These are phyloP conservation scores for Tridacna crocea DNA, from an alignment of 2,888 invertebrate genomes.

Conservation along the genomic window DNA sequence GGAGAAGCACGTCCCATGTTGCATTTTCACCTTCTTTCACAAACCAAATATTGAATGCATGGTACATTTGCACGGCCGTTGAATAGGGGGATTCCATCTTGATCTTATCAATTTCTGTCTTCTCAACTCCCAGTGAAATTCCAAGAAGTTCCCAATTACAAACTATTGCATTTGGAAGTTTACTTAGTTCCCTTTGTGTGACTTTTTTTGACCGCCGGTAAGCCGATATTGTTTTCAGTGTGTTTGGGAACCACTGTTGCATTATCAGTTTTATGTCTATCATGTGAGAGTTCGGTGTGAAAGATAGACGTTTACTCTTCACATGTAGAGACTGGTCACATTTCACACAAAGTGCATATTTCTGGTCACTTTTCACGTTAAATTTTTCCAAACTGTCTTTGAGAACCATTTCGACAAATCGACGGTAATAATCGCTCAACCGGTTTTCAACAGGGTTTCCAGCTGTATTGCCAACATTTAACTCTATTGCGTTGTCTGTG, in stretches of 20 bases:
- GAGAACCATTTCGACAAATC: conserved; percentile 18
- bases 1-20: conserved; percentile 11
- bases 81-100: conserved; percentile 21
- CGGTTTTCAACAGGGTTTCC: conserved; percentile 9
- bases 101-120: conserved; percentile 24
- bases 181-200: conserved; percentile 9
- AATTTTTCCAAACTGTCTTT: conserved; percentile 17
- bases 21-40: conserved; percentile 9
- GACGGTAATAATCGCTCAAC: conserved; percentile 3
- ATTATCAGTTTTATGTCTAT: not conserved
- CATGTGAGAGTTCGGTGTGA: conserved; percentile 15
- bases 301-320: not conserved
- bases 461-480: not conserved
- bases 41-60: conserved; percentile 16
- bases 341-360: conserved; percentile 10
- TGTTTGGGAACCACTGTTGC: conserved; percentile 24
- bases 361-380: conserved; percentile 1
- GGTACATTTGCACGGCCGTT: conserved; percentile 13
- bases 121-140: conserved; percentile 12
- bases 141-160: conserved; percentile 36
- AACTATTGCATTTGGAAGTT: conserved; percentile 22
- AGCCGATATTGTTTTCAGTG: not conserved
- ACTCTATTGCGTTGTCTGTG: conserved; percentile 12
- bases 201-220: not conserved
- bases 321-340: not conserved